These are phyloP conservation scores for Zapornia atra DNA, from an alignment of 2,113 vertebrate species.

Conservation along the genomic window DNA sequence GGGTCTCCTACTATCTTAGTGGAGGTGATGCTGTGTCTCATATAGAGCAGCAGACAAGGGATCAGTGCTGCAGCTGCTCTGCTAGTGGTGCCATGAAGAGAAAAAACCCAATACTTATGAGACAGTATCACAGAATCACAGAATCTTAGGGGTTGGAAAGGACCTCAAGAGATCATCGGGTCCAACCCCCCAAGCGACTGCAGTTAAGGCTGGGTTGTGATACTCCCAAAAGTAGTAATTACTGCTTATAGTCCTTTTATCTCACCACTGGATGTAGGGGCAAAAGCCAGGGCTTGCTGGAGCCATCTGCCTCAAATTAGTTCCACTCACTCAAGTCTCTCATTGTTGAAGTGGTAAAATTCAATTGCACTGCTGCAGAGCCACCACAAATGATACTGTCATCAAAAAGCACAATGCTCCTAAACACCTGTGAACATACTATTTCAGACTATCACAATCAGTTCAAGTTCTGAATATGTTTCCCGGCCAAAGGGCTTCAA, in stretches of 20 bases:
- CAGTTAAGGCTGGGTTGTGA: neutral
- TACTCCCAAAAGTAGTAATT: neutral
- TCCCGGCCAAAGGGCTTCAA: neutral
- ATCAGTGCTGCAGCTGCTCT: neutral
- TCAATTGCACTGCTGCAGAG: neutral
- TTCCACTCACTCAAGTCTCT: neutral
- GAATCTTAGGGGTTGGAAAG: too few species aligned
- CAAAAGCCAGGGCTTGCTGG: neutral
- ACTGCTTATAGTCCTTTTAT: neutral
- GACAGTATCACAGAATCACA: too few species aligned
- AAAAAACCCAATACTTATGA: neutral
- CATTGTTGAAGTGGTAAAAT: neutral
- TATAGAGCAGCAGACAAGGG: neutral
- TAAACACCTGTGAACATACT: neutral
- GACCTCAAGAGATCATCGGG: too few species aligned
- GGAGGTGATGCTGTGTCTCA: neutral
- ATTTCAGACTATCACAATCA: neutral
- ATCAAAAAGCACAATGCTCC: neutral
- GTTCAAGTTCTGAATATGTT: neutral
- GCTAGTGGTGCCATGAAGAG: neutral
- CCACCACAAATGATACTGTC: neutral
- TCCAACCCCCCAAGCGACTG: too few species aligned
- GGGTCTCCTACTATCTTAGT: neutral
- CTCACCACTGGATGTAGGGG: neutral
- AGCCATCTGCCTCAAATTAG: neutral